These are phyloP conservation scores for Corvus hawaiiensis DNA, from an alignment of 2,113 vertebrate genomes.

Conservation along the genomic window DNA sequence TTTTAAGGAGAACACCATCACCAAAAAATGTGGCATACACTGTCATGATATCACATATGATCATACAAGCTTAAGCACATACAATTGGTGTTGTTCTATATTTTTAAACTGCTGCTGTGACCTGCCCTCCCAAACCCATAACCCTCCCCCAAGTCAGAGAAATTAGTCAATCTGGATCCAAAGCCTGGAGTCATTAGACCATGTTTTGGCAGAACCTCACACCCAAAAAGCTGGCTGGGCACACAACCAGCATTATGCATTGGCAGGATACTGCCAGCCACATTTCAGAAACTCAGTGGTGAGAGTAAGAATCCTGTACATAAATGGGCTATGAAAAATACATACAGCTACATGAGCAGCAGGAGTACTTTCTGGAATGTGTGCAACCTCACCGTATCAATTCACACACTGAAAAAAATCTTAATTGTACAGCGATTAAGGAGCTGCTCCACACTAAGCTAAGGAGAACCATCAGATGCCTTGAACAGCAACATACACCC, in stretches of 20 bases:
- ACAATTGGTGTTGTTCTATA: background rate
- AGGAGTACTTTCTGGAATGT: background rate
- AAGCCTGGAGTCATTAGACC: conserved; percentile 62
- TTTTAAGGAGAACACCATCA: background rate
- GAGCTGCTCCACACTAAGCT: background rate
- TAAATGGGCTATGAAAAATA: background rate
- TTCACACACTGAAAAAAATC: background rate
- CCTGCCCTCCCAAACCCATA: background rate
- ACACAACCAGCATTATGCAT: conserved; percentile 58
- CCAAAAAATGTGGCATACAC: rapidly evolving
- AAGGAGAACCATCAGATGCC: background rate
- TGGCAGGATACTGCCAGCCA: conserved; percentile 43
- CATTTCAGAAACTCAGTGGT: background rate
- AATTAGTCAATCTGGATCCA: conserved; percentile 12
- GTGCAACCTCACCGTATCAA: background rate
- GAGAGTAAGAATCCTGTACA: background rate
- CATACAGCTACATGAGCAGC: background rate
- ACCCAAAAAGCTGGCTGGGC: conserved; percentile 47
- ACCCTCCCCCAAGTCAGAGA: background rate
- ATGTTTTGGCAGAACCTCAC: conserved; percentile 69
- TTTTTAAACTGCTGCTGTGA: background rate
- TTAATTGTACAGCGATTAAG: background rate
- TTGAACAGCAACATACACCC: background rate
- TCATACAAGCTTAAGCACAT: background rate
- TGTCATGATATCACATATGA: background rate